Evolutionary conservation across 2,113 vertebrate species (phyloP), one percentile per base, ranked within the genome.

Genomic region (Forbesichthys agassizii): DNA sequence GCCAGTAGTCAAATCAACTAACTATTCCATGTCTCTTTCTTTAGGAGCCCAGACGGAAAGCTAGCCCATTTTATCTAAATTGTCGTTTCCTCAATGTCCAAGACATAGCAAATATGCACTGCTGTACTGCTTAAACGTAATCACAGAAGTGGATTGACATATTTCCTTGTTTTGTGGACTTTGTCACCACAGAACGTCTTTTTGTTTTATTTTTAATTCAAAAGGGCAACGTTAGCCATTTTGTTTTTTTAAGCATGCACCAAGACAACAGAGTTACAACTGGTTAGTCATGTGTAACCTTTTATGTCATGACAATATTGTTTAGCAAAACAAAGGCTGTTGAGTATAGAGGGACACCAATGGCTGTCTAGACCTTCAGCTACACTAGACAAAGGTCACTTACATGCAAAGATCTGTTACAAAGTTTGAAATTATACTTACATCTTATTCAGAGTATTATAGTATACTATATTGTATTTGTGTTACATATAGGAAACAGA

Each of bases 51-150:
- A 70, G 70, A 82, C 69, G 11, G 70, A 11, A 20, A 57, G 63
- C 71, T 61, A 61, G 5, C 54, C 57, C 14, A 33, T 56, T 78
- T 85, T 71, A 88, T 89, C 88, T 89, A 84, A 91, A 92, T 80
- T 71, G 66, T 65, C 74, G 27, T 80, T 89, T 91, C 90, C 90
- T 91, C 86, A 82, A 82, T 67, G 78, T 82, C 18, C 49, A 66
- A 71, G 69, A 66, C n/a, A 7, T 13, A 48, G 59, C 10, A 58
- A 46, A 11, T 60, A 33, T 4, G 58, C 52, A 61, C 68, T 16
- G 68, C 61, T 33, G 55, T 9, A 52, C 54, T 42, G 56, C 36
- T 72, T 36, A 12, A 65, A 76, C 8, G n/a, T 4, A 5, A 27
- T 27, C 27, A 27, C 9, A 62, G 52, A 58, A 5, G 27, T n/a